Percentiles rank a stretch among this genome's conserved stretches.
These are phyloP conservation scores for Lucilia sericata DNA, from an alignment of 1,140 invertebrate genomes.

Conservation along the genomic window DNA sequence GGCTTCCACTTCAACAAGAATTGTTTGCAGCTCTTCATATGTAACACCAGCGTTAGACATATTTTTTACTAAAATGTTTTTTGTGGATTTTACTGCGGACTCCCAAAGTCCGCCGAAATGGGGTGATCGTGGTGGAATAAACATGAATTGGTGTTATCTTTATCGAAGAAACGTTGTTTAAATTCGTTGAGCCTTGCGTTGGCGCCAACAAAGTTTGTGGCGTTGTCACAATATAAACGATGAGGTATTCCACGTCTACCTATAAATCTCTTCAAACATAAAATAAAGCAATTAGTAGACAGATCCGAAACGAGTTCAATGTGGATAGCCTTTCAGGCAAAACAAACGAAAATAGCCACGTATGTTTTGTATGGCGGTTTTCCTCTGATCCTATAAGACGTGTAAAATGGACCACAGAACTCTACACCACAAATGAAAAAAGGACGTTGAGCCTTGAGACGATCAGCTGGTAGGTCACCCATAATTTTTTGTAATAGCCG, in stretches of 20 bases:
- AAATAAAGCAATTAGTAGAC: constrained; percentile 34
- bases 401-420: constrained; percentile 37
- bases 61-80: background rate
- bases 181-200: too few species aligned
- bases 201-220: constrained; percentile 25
- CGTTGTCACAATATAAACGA: background rate
- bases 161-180: too few species aligned
- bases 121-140: constrained; percentile 17
- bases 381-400: background rate
- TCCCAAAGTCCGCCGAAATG: constrained; percentile 40
- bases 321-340: background rate
- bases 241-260: constrained; percentile 12
- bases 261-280: constrained; percentile 38
- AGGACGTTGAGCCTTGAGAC: constrained; percentile 2
- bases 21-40: too few species aligned
- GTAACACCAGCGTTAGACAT: background rate
- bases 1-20: too few species aligned
- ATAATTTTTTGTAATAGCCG: constrained; percentile 18
- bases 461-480: constrained; percentile 32
- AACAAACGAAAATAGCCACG: constrained; percentile 39
- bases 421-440: constrained; percentile 24
- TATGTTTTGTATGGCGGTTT: constrained; percentile 46
- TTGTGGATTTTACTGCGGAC: background rate
- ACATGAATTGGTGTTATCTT: background rate
- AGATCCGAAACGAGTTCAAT: constrained; percentile 15